Evolutionary conservation across 1,140 invertebrate genomes (phyloP).

Genomic region (Aphis craccivora): DNA sequence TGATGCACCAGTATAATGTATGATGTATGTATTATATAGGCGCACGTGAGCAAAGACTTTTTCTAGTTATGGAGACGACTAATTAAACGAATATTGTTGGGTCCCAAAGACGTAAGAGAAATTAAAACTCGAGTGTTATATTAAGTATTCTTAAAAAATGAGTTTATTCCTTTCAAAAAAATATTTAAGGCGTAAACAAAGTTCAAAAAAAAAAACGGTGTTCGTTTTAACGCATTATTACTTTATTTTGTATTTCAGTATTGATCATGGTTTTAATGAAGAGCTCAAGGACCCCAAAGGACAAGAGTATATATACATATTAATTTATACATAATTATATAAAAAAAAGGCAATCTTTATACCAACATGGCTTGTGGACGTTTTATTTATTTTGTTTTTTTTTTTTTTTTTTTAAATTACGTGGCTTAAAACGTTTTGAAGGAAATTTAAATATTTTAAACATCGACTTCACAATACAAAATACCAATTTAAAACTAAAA

Average conservation of each 20-base stretch:
- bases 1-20: too few relatives aligned
- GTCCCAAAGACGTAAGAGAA: background rate
- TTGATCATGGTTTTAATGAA: slow-evolving; percentile 3
- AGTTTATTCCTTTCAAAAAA: background rate
- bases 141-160: background rate
- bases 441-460: slow-evolving; percentile 11
- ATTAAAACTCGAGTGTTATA: background rate
- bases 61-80: background rate
- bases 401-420: background rate
- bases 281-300: background rate
- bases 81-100: slow-evolving; percentile 15
- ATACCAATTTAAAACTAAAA: background rate
- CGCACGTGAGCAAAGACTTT: background rate
- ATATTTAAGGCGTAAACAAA: background rate
- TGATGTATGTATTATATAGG: background rate
- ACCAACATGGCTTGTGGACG: background rate
- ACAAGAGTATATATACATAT: background rate
- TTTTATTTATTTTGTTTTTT: background rate
- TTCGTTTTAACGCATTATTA: background rate
- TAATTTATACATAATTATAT: background rate
- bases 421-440: background rate
- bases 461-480: background rate
- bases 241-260: background rate
- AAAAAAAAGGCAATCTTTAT: background rate
- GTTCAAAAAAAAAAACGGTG: background rate